Percentiles rank a stretch among this genome's conserved stretches.
These are phyloP conservation scores for Patella pellucida DNA, from an alignment of 2,888 invertebrate species.

Conservation along the genomic window DNA sequence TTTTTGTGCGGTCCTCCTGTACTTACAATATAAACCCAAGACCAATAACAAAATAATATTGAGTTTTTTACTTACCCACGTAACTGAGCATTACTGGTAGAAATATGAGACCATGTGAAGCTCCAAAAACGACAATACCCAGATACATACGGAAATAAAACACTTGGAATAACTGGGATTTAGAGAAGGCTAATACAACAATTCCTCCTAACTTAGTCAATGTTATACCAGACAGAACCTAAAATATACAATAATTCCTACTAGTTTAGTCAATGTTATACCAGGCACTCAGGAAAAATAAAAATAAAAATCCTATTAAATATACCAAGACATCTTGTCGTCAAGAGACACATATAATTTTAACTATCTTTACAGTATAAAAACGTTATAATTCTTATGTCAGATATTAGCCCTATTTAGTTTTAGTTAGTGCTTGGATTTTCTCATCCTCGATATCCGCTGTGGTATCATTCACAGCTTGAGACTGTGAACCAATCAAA, in stretches of 20 bases:
- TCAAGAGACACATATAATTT: too few species aligned
- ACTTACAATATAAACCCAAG: too few species aligned
- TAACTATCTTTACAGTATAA: too few species aligned
- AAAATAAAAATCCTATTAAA: not conserved
- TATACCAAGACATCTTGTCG: too few species aligned
- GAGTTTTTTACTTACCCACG: slow-evolving; percentile 78
- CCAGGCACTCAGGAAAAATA: slow-evolving; percentile 79
- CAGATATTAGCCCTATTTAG: too few species aligned
- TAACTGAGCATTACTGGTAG: slow-evolving; percentile 96
- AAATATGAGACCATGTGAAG: slow-evolving; percentile 96
- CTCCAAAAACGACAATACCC: slow-evolving; percentile 96
- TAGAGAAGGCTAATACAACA: slow-evolving; percentile 94
- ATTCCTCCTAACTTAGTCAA: slow-evolving; percentile 98
- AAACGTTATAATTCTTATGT: too few species aligned
- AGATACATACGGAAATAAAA: slow-evolving; percentile 98
- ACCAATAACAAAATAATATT: not conserved
- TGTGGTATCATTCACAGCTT: too few species aligned
- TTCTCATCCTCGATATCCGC: too few species aligned
- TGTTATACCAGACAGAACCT: slow-evolving; percentile 97
- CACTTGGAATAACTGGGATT: slow-evolving; percentile 94
- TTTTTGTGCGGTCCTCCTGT: too few species aligned
- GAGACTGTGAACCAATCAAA: too few species aligned
- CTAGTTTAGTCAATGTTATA: slow-evolving; percentile 97
- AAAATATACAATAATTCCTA: slow-evolving; percentile 88
- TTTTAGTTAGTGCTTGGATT: too few species aligned